A percentile compares a stretch with the other conserved stretches of the same genome.
Conservation (phyloP, 2,113 vertebrate species). For the Anhinga anhinga region DNA sequence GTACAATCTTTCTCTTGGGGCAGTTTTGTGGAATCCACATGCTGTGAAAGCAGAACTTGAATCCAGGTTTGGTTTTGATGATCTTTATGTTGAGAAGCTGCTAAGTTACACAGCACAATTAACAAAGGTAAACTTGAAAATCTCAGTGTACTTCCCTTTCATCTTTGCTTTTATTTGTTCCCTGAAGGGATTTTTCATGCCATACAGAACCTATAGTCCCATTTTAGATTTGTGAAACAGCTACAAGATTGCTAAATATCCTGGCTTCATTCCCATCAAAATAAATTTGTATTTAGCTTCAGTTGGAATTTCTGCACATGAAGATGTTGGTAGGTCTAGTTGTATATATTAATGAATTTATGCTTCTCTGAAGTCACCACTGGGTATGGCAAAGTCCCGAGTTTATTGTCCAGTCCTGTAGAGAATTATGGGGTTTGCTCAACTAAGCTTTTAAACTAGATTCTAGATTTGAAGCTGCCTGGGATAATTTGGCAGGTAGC, state of each 20-base stretch:
- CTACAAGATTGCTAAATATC: not conserved
- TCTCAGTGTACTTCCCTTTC: not conserved
- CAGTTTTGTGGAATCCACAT: slow-evolving; percentile 40
- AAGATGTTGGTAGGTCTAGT: not conserved
- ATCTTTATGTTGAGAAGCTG: not conserved
- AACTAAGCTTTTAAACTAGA: not conserved
- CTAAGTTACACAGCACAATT: slow-evolving; percentile 48
- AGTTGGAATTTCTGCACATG: not conserved
- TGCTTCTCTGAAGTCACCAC: not conserved
- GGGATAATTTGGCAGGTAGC: not conserved
- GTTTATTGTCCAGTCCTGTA: not conserved
- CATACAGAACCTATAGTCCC: not conserved
- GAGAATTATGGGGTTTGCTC: not conserved
- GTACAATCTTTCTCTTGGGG: slow-evolving; percentile 23
- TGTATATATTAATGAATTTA: not conserved
- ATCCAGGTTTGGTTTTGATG: slow-evolving; percentile 55
- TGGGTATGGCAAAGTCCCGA: not conserved
- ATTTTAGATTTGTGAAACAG: not conserved
- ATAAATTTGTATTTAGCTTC: not conserved
- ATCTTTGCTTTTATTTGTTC: not conserved
- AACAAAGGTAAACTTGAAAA: slow-evolving; percentile 41
- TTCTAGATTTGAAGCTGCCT: not conserved
- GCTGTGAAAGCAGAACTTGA: slow-evolving; percentile 46
- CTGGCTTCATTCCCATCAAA: not conserved
- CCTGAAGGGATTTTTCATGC: not conserved